Conservation (phyloP, 2,113 vertebrate genomes). For the Euleptes europaea region DNA sequence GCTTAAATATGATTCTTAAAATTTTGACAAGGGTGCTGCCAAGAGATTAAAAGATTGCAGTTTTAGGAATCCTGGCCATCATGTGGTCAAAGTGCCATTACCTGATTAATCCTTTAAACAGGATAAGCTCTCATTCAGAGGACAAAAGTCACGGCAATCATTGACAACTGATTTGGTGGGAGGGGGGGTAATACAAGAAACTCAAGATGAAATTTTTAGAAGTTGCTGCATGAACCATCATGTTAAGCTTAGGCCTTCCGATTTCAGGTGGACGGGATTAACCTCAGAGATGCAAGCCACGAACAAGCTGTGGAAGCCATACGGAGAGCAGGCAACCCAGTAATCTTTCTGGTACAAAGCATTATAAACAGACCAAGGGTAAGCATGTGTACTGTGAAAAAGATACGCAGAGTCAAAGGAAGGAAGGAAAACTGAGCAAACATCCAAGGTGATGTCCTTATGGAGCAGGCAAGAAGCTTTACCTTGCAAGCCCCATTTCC, state of each 20-base stretch:
- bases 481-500: conserved; percentile 51
- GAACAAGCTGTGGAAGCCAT: conserved; percentile 99
- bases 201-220: conserved; percentile 37
- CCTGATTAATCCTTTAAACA: neutral
- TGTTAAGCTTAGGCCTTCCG: conserved; percentile 78
- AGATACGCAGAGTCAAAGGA: conserved; percentile 7
- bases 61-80: neutral
- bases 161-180: neutral
- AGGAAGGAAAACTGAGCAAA: neutral
- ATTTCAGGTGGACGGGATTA: conserved; percentile 93
- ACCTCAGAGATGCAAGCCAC: conserved; percentile 96
- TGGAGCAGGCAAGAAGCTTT: conserved; percentile 45
- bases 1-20: neutral
- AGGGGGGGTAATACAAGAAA: neutral
- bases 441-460: conserved; percentile 48
- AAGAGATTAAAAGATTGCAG: neutral
- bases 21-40: neutral
- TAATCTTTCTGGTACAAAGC: conserved; percentile 96
- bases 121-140: neutral
- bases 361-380: conserved; percentile 91
- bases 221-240: conserved; percentile 46
- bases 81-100: neutral
- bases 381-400: conserved; percentile 71
- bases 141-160: neutral
- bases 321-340: conserved; percentile 93